These are phyloP conservation scores for Andrena bicolor DNA, from an alignment of 2,888 invertebrate genomes.

Conservation along the genomic window DNA sequence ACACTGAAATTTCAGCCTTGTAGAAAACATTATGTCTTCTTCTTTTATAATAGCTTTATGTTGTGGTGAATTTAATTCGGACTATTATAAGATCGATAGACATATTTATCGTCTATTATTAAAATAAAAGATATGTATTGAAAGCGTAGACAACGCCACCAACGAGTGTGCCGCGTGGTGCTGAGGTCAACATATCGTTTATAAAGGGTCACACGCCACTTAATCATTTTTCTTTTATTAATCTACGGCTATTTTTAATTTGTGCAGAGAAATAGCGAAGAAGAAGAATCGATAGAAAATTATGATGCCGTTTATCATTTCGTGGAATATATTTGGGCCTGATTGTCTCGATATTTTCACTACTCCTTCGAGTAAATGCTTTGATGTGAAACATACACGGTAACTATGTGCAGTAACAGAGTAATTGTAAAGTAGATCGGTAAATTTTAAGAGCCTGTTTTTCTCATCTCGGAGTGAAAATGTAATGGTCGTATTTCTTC, in stretches of 20 bases:
- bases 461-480: too few species aligned
- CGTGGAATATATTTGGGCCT: slow-evolving; percentile 22
- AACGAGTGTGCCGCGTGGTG: slow-evolving; percentile 53
- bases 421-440: background rate
- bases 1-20: background rate
- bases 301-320: slow-evolving; percentile 5
- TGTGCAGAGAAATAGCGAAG: slow-evolving; percentile 53
- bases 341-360: slow-evolving; percentile 25
- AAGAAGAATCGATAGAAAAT: slow-evolving; percentile 24
- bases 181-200: slow-evolving; percentile 63
- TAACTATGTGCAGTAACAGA: background rate
- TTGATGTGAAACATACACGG: background rate
- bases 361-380: background rate
- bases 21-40: background rate
- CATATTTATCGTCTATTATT: too few species aligned
- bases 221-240: slow-evolving; percentile 45
- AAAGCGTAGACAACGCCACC: slow-evolving; percentile 29
- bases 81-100: too few species aligned
- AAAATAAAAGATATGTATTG: background rate
- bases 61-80: too few species aligned
- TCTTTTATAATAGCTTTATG: background rate
- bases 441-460: slow-evolving; percentile 5
- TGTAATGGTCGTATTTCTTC: too few species aligned
- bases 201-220: slow-evolving; percentile 75
- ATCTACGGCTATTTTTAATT: slow-evolving; percentile 82